Conservation (phyloP, 2,113 vertebrate species). For the Zosterops japonicus region DNA sequence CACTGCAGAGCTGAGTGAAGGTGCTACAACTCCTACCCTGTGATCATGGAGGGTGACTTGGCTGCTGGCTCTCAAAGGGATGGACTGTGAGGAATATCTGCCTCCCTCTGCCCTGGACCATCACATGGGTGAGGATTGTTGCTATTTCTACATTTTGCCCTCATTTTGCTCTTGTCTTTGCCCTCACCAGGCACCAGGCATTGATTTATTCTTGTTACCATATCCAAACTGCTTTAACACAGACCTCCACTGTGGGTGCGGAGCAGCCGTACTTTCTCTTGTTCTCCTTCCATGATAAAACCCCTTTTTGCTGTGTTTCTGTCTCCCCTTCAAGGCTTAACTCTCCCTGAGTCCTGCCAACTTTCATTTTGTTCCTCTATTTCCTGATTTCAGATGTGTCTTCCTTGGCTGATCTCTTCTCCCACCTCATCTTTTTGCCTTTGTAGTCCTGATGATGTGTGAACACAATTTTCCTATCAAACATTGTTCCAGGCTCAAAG, state of each 20-base stretch:
- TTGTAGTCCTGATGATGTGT: neutral
- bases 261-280: neutral
- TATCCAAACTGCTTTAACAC: neutral
- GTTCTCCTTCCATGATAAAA: neutral
- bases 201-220: neutral
- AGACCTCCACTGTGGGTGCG: accelerated
- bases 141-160: neutral
- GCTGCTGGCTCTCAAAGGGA: neutral
- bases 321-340: neutral
- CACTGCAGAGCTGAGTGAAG: neutral
- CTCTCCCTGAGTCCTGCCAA: neutral
- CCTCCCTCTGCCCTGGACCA: neutral
- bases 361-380: neutral
- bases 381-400: neutral
- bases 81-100: neutral
- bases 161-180: neutral
- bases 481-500: neutral
- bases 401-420: neutral
- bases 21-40: neutral
- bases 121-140: neutral
- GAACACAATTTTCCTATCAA: neutral
- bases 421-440: neutral
- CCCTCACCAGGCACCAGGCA: neutral
- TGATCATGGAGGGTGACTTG: accelerated
- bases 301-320: neutral